Evolutionary conservation across 2,797 vertebrate species (phyloP).

Genomic region (Macropodus opercularis): DNA sequence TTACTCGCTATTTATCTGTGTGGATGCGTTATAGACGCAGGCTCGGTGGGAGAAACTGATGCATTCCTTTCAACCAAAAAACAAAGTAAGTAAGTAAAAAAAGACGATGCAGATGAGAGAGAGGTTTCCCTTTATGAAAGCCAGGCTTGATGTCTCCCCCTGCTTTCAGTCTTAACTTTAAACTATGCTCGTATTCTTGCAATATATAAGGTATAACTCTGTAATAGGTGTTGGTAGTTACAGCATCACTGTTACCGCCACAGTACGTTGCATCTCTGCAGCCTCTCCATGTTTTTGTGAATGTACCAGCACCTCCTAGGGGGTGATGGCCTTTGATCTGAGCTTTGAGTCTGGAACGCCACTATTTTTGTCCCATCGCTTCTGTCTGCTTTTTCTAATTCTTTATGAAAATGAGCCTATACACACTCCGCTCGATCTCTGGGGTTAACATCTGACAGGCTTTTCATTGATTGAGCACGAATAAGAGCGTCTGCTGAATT

Average conservation of each 20-base stretch:
- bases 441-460: conserved; percentile 49
- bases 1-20: conserved; percentile 20
- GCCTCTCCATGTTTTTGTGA: conserved; percentile 23
- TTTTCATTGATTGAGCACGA: conserved; percentile 56
- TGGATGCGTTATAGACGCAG: conserved; percentile 14
- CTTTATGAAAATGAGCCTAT: conserved; percentile 20
- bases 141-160: too few relatives aligned
- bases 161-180: too few relatives aligned
- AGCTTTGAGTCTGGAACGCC: background rate
- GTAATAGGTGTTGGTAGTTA: conserved; percentile 5
- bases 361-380: conserved; percentile 17
- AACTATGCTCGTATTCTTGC: too few relatives aligned
- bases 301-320: background rate
- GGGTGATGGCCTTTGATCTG: conserved; percentile 29
- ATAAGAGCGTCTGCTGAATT: conserved; percentile 69
- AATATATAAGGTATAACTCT: too few relatives aligned
- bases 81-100: too few relatives aligned
- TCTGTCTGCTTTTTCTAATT: conserved; percentile 22
- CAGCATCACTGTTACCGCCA: conserved; percentile 5
- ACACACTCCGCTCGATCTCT: conserved; percentile 50
- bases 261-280: conserved; percentile 7
- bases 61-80: background rate
- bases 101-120: too few relatives aligned
- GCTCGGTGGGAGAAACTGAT: background rate
- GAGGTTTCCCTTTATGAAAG: too few relatives aligned